Percentiles rank a stretch among this genome's conserved stretches.
phyloP scores from a whole-genome alignment of 2,888 invertebrate genomes.

The Itoplectis maculator region DNA sequence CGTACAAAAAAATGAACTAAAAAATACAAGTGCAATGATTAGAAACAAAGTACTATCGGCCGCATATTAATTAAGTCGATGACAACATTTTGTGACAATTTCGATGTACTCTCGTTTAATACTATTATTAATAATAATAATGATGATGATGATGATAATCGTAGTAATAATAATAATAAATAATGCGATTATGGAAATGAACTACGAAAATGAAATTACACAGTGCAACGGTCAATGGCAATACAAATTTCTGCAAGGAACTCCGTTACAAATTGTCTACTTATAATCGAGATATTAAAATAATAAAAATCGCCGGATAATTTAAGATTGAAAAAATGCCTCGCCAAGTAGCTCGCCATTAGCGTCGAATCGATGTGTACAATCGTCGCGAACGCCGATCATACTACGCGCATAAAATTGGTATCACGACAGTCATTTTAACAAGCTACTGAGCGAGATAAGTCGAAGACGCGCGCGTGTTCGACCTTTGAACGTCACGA shows the following conservation, averaged over 20 bases:
- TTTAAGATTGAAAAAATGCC: conserved; percentile 3
- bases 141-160: conserved; percentile 25
- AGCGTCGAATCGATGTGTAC: neutral
- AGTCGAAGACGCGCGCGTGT: conserved; percentile 9
- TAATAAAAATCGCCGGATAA: neutral
- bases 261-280: conserved; percentile 24
- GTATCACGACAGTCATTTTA: conserved; percentile 7
- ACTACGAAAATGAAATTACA: conserved; percentile 32
- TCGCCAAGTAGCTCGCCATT: too few species aligned
- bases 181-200: conserved; percentile 43
- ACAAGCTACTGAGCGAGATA: conserved; percentile 4
- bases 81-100: neutral
- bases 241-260: conserved; percentile 24
- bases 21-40: neutral
- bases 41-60: conserved; percentile 17
- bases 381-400: neutral
- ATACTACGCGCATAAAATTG: conserved; percentile 12
- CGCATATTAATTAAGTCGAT: neutral
- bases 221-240: conserved; percentile 18
- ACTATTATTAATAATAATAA: conserved; percentile 32
- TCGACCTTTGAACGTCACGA: conserved; percentile 9
- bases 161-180: conserved; percentile 33
- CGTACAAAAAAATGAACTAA: conserved; percentile 1
- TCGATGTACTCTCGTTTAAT: conserved; percentile 14
- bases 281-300: conserved; percentile 14